Evolutionary conservation across 2,113 vertebrate species (phyloP).

Genomic region (Nycticryphes semicollaris): DNA sequence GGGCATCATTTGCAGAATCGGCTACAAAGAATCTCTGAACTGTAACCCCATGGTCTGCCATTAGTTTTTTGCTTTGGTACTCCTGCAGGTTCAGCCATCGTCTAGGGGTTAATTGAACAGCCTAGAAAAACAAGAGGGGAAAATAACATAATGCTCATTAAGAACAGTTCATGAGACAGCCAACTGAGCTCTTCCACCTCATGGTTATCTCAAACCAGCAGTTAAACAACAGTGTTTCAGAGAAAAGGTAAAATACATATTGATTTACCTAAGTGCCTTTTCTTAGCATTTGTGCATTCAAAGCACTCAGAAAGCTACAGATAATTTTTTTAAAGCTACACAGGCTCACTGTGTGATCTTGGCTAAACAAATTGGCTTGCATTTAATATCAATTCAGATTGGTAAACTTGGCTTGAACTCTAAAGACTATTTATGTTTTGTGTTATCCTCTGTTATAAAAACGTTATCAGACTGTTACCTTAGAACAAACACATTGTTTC

Average conservation of each 20-base stretch:
- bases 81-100: conserved; percentile 98
- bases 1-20: conserved; percentile 85
- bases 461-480: background rate
- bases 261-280: conserved; percentile 4
- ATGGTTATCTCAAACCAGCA: background rate
- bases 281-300: background rate
- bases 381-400: background rate
- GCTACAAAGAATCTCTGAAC: conserved; percentile 96
- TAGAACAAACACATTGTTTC: background rate
- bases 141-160: conserved; percentile 49
- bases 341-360: background rate
- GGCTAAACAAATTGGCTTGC: background rate
- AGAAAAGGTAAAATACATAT: background rate
- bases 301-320: background rate
- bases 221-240: background rate
- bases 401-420: background rate
- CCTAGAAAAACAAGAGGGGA: conserved; percentile 71
- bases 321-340: background rate
- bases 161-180: conserved; percentile 48
- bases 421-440: background rate
- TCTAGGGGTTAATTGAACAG: conserved; percentile 79
- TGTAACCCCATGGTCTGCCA: conserved; percentile 92
- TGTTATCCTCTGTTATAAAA: background rate
- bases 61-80: conserved; percentile 99
- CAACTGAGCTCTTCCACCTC: background rate